Evolutionary conservation across 1,140 invertebrate species (phyloP).

Genomic region (Adoxophyes honmai): DNA sequence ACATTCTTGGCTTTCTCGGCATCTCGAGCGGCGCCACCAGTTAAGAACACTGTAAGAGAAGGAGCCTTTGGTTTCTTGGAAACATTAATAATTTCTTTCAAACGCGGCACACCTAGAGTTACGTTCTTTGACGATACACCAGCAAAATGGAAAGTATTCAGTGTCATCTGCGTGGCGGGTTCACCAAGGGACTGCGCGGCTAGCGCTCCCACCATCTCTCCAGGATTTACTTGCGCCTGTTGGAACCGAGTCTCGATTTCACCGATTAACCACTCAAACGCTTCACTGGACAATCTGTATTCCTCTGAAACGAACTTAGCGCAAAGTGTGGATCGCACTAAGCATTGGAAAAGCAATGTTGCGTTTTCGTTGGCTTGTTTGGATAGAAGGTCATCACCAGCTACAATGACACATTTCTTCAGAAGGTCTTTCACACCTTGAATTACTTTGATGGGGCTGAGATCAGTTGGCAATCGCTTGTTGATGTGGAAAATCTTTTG

Average conservation of each 20-base stretch:
- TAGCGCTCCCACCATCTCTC: slow-evolving; percentile 99
- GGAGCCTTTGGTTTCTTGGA: slow-evolving; percentile 99
- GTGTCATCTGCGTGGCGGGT: slow-evolving; percentile 99
- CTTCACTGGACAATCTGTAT: slow-evolving; percentile 94
- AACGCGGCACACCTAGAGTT: slow-evolving; percentile 97
- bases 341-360: slow-evolving; percentile 96
- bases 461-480: slow-evolving; percentile 93
- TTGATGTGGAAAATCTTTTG: slow-evolving; percentile 99
- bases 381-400: slow-evolving; percentile 95
- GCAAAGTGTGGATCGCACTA: slow-evolving; percentile 96
- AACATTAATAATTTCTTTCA: slow-evolving; percentile 99
- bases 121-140: slow-evolving; percentile 99
- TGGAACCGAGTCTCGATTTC: slow-evolving; percentile 99
- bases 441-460: slow-evolving; percentile 95
- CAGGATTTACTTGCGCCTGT: slow-evolving; percentile 95
- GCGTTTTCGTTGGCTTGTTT: slow-evolving; percentile 99
- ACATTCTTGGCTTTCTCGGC: slow-evolving; percentile 99
- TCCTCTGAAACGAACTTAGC: slow-evolving; percentile 97
- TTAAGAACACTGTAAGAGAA: slow-evolving; percentile 98
- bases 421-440: slow-evolving; percentile 92
- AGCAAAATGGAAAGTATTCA: slow-evolving; percentile 99
- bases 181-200: slow-evolving; percentile 99
- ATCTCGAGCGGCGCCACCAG: slow-evolving; percentile 95
- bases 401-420: slow-evolving; percentile 95
- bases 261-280: slow-evolving; percentile 99